Conservation (phyloP, 2,113 vertebrate genomes). For the Elephas maximus region DNA sequence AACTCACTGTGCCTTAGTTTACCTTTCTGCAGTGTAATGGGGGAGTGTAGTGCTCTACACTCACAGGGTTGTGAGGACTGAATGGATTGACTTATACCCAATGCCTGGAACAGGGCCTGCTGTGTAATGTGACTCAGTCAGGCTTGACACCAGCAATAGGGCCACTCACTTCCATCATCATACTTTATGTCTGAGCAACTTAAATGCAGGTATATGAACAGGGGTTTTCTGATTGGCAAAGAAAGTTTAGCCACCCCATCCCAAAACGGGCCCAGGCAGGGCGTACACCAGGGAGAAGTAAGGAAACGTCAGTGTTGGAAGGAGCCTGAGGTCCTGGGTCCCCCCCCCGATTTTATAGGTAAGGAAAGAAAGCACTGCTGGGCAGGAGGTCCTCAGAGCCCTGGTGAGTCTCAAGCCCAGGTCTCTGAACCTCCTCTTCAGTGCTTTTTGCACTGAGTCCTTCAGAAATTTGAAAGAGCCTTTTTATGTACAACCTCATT, state of each 20-base stretch:
- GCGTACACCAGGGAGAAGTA: not conserved
- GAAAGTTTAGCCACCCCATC: not conserved
- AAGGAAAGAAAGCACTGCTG: not conserved
- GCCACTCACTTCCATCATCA: not conserved
- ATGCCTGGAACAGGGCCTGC: not conserved
- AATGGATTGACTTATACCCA: rapidly evolving
- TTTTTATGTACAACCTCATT: not conserved
- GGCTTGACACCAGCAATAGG: rapidly evolving
- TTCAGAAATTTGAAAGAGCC: not conserved
- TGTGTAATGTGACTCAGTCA: rapidly evolving
- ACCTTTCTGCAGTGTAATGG: not conserved
- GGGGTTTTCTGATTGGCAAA: not conserved
- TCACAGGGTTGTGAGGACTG: not conserved
- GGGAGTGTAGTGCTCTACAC: rapidly evolving
- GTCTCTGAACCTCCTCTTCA: not conserved
- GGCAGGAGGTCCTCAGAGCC: not conserved
- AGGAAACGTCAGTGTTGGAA: not conserved
- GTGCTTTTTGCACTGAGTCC: not conserved
- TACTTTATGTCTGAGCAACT: not conserved
- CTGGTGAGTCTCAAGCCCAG: rapidly evolving
- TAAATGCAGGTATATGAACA: rapidly evolving
- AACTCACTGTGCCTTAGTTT: not conserved
- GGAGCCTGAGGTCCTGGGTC: not conserved
- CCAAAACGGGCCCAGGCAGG: not conserved
- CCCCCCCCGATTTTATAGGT: not conserved